Evolutionary conservation across 2,888 invertebrate species (phyloP), one percentile per base, ranked within the genome.

Genomic region (Imbricaverruca yamaguchii): DNA sequence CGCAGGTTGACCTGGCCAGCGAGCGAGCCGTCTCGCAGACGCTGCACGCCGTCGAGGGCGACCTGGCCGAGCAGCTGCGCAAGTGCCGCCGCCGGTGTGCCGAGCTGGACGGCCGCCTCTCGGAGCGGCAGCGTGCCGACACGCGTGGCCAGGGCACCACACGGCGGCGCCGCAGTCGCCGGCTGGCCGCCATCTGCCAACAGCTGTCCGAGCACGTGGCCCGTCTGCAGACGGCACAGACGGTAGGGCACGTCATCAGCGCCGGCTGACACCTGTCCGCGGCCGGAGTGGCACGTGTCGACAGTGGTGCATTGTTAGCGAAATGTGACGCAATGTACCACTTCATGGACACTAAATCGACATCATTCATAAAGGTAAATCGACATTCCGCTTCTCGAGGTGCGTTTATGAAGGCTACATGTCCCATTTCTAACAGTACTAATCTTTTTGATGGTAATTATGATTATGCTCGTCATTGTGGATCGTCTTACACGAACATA

Each of bases 161-260:
- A 2, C 74, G 53, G 18, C 74, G 53, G 8, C 11, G 53, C 74
- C 15, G 74, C 53, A 15, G 74, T 18, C 74, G 74, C 53, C 74
- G 53, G 2, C 74, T 74, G 53, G 53, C 74, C 18, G 18, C 10
- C 0, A 53, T 74, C 74, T 74, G 74, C 53, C 74, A 53, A 53
- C 74, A 74, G 74, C 74, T 74, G 53, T 6, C 74, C 0, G 74
- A 74, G 18, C 74, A 74, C 53, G 53, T 74, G 53, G 53, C 53
- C 74, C 13, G 74, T 7, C 74, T 74, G 53, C 69, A 69, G 69
- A 39, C 69, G 12, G 69, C 69, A 23, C 69, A 69, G 69, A 69
- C 69, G 39, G 69, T 69, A 12, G 0, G 65, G 18, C 8, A 63
- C 65, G 39, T 39, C 39, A 39, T 39, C n/a, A 39, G 39, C 39